Base-by-base conservation (phyloP, 2,113 vertebrate genomes). In the Brachionichthys hirsutus region DNA sequence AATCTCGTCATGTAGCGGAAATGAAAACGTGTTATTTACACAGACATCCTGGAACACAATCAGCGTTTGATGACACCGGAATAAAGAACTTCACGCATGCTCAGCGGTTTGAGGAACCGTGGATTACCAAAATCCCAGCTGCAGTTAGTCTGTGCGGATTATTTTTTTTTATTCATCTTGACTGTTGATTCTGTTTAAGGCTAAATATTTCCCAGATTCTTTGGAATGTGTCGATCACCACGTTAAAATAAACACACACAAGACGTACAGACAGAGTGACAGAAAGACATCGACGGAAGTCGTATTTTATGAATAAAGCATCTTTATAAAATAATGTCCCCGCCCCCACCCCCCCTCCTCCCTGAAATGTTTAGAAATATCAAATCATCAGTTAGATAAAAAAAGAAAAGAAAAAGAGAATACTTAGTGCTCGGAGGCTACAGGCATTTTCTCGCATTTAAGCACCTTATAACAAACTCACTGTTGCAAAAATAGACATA, bases 21-120 rank as follows among this genome's bases (percentile, higher is more conserved):
- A 49, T 52, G 53, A 22, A 35, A 78, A 77, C 75, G 59, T 38
- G 52, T 24, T 20, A 72, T 76, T 78, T 82, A 73, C 48, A 74
- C 0, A 1, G 59, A 73, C 16, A n/a, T 42, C 12, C 40, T 36
- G 50, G 59, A 58, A 46, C 30, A 17, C 19, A 1, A 35, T 24
- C 42, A 0, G 46, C 52, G 30, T 42, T 40, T 24, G 6, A 41
- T 56, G 44, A 68, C 42, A 48, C 47, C 5, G 15, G 35, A 54
- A 43, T 59, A 14, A 24, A 62, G 48, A 49, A 30, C 2, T 8
- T 6, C 16, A 54, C 3, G 40, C 58, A 51, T 20, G 44, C 34
- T 19, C 38, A 12, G 17, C 59, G 66, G 43, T 4, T 18, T 17
- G 19, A 67, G 11, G 22, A 30, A 41, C 17, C 0, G 3, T 48